phyloP scores from a whole-genome alignment of 2,113 vertebrate species.

The Sula dactylatra region DNA sequence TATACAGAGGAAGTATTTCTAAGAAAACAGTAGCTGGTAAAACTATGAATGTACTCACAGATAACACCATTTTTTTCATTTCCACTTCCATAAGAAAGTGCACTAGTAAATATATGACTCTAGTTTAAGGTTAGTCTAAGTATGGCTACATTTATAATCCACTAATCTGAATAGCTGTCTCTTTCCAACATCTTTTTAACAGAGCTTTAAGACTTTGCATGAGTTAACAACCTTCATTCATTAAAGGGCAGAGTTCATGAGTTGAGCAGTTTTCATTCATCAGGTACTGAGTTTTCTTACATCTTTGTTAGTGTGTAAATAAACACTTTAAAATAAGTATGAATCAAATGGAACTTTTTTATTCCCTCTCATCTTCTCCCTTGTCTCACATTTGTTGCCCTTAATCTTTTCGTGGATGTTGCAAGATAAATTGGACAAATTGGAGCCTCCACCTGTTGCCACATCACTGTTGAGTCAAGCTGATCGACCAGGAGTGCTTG shows the following conservation, averaged over 20 bases:
- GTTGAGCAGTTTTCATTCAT: neutral
- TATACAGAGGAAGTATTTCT: neutral
- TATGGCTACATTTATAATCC: neutral
- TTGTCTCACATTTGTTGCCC: neutral
- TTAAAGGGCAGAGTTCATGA: neutral
- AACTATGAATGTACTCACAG: neutral
- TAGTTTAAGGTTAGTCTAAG: neutral
- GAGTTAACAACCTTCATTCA: neutral
- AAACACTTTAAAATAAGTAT: neutral
- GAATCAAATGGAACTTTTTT: neutral
- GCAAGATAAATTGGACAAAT: too few species aligned
- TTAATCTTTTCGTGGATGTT: too few species aligned
- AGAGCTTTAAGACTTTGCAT: neutral
- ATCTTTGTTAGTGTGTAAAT: neutral
- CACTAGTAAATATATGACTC: neutral
- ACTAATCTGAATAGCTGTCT: neutral
- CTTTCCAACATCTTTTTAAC: neutral
- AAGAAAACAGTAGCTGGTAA: neutral
- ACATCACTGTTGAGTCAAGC: accelerated
- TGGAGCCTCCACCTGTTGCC: neutral
- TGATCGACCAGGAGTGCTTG: neutral
- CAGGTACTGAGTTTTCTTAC: neutral
- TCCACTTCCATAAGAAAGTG: neutral
- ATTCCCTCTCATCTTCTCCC: neutral
- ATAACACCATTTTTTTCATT: neutral